phyloP scores from a whole-genome alignment of 2,797 vertebrate genomes.

The Falco naumanni region DNA sequence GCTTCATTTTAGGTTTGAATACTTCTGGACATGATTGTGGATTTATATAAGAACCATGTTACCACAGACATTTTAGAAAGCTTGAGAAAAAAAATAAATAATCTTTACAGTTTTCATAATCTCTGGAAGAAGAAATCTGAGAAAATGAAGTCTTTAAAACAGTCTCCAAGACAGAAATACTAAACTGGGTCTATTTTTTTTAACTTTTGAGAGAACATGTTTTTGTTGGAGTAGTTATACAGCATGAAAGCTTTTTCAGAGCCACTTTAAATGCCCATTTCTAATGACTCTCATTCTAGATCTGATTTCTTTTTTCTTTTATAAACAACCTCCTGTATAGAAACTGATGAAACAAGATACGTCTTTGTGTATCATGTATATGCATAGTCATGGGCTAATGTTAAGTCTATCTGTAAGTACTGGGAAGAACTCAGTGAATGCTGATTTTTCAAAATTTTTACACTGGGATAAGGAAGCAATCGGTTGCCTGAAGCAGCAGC shows the following conservation, averaged over 20 bases:
- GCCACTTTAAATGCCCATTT: background rate
- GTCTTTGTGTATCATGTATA: background rate
- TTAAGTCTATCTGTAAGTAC: background rate
- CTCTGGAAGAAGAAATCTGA: slow-evolving; percentile 11
- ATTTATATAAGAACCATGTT: slow-evolving; percentile 7
- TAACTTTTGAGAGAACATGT: slow-evolving; percentile 7
- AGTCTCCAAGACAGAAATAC: slow-evolving; percentile 1
- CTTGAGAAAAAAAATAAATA: background rate
- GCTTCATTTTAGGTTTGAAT: slow-evolving; percentile 35
- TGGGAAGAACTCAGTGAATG: background rate
- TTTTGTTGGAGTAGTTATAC: slow-evolving; percentile 4
- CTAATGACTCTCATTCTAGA: background rate
- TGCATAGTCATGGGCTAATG: background rate
- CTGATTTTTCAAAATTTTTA: background rate
- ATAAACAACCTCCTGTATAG: background rate
- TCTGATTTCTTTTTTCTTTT: background rate
- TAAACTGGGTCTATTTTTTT: background rate
- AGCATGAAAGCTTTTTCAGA: slow-evolving; percentile 11
- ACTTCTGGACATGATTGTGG: background rate
- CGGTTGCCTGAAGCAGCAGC: background rate
- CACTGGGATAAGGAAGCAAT: background rate
- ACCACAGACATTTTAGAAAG: slow-evolving; percentile 24
- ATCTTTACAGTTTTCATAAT: slow-evolving; percentile 34
- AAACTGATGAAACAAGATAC: background rate
- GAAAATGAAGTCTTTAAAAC: background rate